Conservation (phyloP, 2,888 invertebrate genomes). For the Spisula subtruncata region DNA sequence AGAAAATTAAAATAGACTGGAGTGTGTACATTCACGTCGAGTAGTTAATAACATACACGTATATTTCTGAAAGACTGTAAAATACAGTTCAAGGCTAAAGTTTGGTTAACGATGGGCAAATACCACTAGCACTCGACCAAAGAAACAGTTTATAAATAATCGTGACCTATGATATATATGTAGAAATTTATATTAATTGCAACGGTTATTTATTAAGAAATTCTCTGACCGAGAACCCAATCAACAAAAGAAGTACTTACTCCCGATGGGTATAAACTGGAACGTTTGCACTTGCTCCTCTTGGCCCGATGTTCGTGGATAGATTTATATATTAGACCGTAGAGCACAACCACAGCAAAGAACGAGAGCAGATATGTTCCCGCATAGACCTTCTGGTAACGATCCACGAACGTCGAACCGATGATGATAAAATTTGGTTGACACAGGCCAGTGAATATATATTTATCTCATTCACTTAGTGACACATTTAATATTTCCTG, state of each 20-base stretch:
- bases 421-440: slow-evolving; percentile 77
- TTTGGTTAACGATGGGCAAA: too few species aligned
- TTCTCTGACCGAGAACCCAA: too few species aligned
- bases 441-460: slow-evolving; percentile 78
- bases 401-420: slow-evolving; percentile 74
- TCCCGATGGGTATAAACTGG: slow-evolving; percentile 78
- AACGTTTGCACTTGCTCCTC: slow-evolving; percentile 79
- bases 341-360: slow-evolving; percentile 84
- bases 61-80: too few species aligned
- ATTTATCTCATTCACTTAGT: background rate
- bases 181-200: too few species aligned
- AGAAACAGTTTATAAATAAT: too few species aligned
- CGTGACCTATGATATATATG: too few species aligned
- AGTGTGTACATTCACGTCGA: too few species aligned
- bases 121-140: too few species aligned
- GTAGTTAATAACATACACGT: too few species aligned
- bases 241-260: slow-evolving; percentile 42
- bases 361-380: slow-evolving; percentile 84
- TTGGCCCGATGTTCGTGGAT: slow-evolving; percentile 77
- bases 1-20: too few species aligned
- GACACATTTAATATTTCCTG: background rate
- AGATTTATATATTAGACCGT: slow-evolving; percentile 84
- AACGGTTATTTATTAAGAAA: too few species aligned
- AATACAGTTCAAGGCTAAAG: too few species aligned
- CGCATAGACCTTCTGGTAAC: slow-evolving; percentile 85